Base-by-base conservation (phyloP, 1,140 invertebrate genomes). In the Megalonaias nervosa region DNA sequence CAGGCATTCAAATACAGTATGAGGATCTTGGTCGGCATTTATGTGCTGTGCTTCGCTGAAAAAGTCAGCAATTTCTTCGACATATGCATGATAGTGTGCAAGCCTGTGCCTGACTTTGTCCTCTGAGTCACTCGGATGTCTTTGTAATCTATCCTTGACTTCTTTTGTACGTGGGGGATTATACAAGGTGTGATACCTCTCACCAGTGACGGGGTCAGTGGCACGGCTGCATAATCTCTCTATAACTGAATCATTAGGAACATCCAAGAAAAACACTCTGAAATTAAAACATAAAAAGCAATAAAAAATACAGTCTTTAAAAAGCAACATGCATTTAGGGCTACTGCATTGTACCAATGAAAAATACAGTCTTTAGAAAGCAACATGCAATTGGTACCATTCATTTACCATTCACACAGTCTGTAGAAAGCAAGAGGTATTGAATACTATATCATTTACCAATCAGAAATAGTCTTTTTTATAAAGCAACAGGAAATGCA, bases 1-100 rank as follows among this genome's bases (percentile, higher is more conserved):
- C 57, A 91, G 87, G 71, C 84, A 85, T 80, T 91, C 91, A 87
- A 91, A 91, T 65, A 91, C 90, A n/a, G 90, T 91, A 68, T 91
- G 86, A 57, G 87, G 87, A 79, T 91, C 90, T 76, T 91, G 90
- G 66, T 91, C 90, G 9, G 89, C 90, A 69, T 91, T 90, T 17
- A 91, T 79, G 65, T 90, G 89, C 71, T 89, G 87, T 16, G 83
- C 88, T 66, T 89, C 85, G 13, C 71, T 74, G 79, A 91, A 91
- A 77, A 83, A 90, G 59, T 91, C 89, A 17, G 82, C 72, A 38
- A 91, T 74, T 71, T 90, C 89, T 61, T 90, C 89, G 2, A 84
- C 84, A 56, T 88, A 88, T 19, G 86, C 82, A 68, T 87, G 79
- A 74, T 89, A 91, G 55, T 83, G 71, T 19, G 86, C 78, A n/a